phyloP scores from a whole-genome alignment of 2,888 invertebrate species.

The Microplitis manilae region DNA sequence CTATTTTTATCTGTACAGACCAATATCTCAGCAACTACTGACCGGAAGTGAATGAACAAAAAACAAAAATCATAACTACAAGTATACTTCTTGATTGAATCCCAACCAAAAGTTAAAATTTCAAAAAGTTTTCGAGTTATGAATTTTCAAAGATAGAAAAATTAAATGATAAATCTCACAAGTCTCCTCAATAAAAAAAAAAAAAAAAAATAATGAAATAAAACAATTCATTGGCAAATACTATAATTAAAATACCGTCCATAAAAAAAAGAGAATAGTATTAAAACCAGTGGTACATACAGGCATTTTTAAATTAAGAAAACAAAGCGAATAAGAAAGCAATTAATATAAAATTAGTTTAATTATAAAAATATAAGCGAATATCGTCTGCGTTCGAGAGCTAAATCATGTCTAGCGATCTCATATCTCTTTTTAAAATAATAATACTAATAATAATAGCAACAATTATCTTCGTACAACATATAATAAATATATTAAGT shows the following conservation, averaged over 20 bases:
- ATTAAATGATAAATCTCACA: no score
- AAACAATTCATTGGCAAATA: neutral
- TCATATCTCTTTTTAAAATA: neutral
- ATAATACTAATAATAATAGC: constrained; percentile 1
- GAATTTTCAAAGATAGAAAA: neutral
- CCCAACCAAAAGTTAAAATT: neutral
- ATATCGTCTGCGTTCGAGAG: neutral
- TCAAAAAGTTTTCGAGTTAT: neutral
- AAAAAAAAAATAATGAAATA: neutral
- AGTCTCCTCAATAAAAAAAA: no score
- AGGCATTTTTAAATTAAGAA: neutral
- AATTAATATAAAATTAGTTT: neutral
- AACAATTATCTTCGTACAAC: constrained; percentile 1
- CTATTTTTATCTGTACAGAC: no score
- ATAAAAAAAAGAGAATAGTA: neutral
- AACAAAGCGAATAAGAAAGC: neutral
- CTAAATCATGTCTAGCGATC: constrained; percentile 1
- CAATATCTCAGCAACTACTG: no score
- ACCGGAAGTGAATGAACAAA: no score
- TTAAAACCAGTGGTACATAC: neutral
- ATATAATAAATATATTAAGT: neutral
- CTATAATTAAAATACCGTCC: neutral
- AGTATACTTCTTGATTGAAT: neutral
- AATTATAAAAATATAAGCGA: neutral
- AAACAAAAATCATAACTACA: neutral